Evolutionary conservation across 1,140 invertebrate genomes (phyloP), one percentile per base, ranked within the genome.

Genomic region (Drosophila seguyi): DNA sequence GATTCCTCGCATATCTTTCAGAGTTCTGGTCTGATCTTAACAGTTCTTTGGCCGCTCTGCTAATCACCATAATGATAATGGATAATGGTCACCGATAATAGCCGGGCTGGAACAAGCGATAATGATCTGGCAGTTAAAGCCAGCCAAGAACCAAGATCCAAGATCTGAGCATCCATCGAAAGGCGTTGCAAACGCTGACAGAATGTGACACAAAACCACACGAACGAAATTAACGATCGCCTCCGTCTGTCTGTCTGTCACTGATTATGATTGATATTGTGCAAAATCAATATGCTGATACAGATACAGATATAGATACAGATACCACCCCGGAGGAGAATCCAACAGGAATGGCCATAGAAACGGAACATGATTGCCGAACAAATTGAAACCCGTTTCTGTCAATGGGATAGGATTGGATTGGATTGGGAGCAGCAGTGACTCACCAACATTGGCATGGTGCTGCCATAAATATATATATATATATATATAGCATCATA

Each of bases 211-310:
- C 45, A 65, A 66, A 67, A 63, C 36, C 80, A 45, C 39, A 69
- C 73, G 45, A 48, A 61, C 67, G 42, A 85, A 85, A 78, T 78
- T 57, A 81, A 62, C 74, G 62, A 82, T 75, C 39, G 13, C 41
- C 6, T 18, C 42, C n/a, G n/a, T n/a, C n/a, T n/a, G 60, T 63
- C 71, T 8, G n/a, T 60, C 76, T 65, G 41, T 10, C 39, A 48
- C 61, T 60, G 69, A 76, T 75, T 76, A 76, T 76, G 73, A 75
- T 76, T 57, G 52, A 75, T 75, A 75, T 75, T 74, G 63, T 48
- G 44, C 41, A 50, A 65, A 74, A 65, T 55, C 38, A 11, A 39
- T 50, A 50, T 31, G 48, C 29, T 31, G 48, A 50, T 60, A 34
- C n/a, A 25, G 41, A 39, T 39, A 13, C 6, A 11, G 31, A 34